Base-by-base conservation (phyloP, 2,113 vertebrate species). In the Sinocyclocheilus maitianheensis region DNA sequence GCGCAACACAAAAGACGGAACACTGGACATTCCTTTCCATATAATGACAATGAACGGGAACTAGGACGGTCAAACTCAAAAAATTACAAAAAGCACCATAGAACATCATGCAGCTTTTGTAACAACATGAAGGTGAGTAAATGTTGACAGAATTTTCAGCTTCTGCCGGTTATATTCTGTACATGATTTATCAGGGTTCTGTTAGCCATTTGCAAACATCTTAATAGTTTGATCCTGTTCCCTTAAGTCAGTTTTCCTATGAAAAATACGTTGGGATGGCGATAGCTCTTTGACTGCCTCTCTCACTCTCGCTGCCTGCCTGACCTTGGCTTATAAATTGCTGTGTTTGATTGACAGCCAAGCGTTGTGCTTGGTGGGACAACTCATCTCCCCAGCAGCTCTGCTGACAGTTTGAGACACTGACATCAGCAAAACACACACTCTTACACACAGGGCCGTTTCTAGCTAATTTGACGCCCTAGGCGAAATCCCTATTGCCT, bases 381-480 rank as follows among this genome's bases (percentile, higher is more conserved):
- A 43, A 77, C 80, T 90, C 87, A 83, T 84, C 40, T 77, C 74
- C 79, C 37, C 53, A 3, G 60, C 34, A 40, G 69, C 16, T 40
- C 65, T 0, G 7, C 9, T 18, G 55, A 81, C 71, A 34, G 26
- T 51, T 69, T 63, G 65, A 72, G 51, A 75, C 43, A 37, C 60
- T 58, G 30, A 71, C 83, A 55, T 85, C 83, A 86, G 85, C 85
- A 67, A 63, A 84, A 87, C 69, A 26, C 67, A 75, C 79, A n/a
- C 78, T 6, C 85, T 22, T 26, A 65, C 85, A 60, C 84, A 51
- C 62, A 79, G 26, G 26, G 26, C 26, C 26, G 26, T 26, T 26
- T 26, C 26, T 26, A 26, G 26, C 26, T 26, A 26, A 26, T 26
- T 26, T 26, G 26, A 26, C 26, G 26, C 26, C 26, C 26, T 26